Evolutionary conservation across 1,140 invertebrate genomes (phyloP).

Genomic region (Protaetia brevitarsis): DNA sequence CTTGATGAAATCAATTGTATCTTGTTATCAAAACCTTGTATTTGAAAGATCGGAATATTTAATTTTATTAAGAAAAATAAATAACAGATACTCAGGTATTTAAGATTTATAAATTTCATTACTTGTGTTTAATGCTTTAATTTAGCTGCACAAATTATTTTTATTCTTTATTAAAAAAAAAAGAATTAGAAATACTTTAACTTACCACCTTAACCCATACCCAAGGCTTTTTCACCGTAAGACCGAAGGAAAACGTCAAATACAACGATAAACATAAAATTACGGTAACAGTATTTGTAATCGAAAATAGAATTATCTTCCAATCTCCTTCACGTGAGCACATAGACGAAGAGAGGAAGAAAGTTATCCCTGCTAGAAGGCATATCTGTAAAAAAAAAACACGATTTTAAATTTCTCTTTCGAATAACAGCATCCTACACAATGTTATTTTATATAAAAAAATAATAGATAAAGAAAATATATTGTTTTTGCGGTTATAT

Average conservation of each 20-base stretch:
- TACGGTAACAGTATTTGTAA: neutral
- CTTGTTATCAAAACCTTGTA: no score
- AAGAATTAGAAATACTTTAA: neutral
- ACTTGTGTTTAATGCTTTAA: neutral
- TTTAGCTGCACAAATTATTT: neutral
- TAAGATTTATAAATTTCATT: no score
- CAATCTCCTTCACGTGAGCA: neutral
- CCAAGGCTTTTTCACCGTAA: neutral
- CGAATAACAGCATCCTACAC: no score
- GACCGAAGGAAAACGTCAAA: neutral
- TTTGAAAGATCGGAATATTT: no score
- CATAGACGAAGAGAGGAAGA: neutral
- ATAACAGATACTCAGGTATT: no score
- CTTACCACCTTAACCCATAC: neutral
- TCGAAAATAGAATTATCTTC: neutral
- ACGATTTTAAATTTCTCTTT: no score
- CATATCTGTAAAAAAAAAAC: conserved; percentile 7
- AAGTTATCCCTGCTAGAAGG: neutral
- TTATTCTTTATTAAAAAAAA: neutral
- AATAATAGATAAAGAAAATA: no score
- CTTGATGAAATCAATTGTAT: no score
- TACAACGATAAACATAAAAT: neutral
- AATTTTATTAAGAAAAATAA: no score
- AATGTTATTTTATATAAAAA: no score
- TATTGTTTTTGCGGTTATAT: no score